Evolutionary conservation across 1,140 invertebrate genomes (phyloP).

Genomic region (Zeugodacus cucurbitae): DNA sequence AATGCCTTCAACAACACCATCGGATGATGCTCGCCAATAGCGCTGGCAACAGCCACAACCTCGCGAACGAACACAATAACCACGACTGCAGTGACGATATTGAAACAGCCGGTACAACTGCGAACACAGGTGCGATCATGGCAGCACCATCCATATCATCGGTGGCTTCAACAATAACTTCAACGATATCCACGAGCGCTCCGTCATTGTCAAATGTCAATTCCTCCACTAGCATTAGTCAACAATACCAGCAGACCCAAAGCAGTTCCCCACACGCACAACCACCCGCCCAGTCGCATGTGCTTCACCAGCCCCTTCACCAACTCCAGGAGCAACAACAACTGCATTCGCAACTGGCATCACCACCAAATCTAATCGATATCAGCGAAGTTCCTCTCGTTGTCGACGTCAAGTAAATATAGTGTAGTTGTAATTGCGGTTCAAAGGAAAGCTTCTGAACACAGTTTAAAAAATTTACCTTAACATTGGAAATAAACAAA

Average conservation of each 20-base stretch:
- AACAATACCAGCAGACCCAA: conserved; percentile 48
- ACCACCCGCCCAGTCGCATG: not conserved
- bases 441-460: conserved; percentile 42
- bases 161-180: conserved; percentile 49
- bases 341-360: conserved; percentile 54
- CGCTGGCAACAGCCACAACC: conserved; percentile 42
- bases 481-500: conserved; percentile 43
- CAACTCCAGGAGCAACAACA: conserved; percentile 47
- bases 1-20: conserved; percentile 63
- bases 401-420: conserved; percentile 66
- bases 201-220: conserved; percentile 45
- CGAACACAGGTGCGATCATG: conserved; percentile 43
- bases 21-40: conserved; percentile 53
- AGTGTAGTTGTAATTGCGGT: conserved; percentile 50
- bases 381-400: conserved; percentile 66
- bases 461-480: conserved; percentile 48
- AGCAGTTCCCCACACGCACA: conserved; percentile 31
- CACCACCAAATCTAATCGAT: conserved; percentile 66
- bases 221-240: conserved; percentile 49
- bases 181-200: conserved; percentile 47
- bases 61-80: conserved; percentile 44
- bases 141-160: conserved; percentile 57
- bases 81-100: conserved; percentile 42
- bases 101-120: conserved; percentile 2
- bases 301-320: conserved; percentile 42